phyloP scores from a whole-genome alignment of 2,888 invertebrate species.

The Leptodirus hochenwartii region DNA sequence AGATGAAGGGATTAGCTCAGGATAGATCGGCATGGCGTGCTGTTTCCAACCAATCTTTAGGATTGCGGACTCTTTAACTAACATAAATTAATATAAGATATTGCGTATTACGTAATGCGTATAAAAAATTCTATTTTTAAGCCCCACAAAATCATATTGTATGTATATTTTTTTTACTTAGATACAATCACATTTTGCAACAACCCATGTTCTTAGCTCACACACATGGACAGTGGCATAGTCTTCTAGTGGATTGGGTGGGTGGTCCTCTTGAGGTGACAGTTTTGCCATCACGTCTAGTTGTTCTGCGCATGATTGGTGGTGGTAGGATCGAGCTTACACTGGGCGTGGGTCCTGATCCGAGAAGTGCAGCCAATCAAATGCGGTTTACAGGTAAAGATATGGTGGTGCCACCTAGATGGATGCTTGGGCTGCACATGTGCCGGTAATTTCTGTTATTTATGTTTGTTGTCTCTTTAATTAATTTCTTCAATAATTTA shows the following conservation, averaged over 20 bases:
- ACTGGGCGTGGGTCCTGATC: slow-evolving; percentile 32
- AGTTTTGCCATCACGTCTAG: slow-evolving; percentile 31
- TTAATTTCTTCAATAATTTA: slow-evolving; percentile 3
- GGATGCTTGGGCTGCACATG: slow-evolving; percentile 29
- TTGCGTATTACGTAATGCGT: too few relatives aligned
- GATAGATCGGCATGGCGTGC: too few relatives aligned
- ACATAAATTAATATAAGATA: too few relatives aligned
- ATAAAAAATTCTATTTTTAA: too few relatives aligned
- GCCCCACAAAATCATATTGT: too few relatives aligned
- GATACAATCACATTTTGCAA: too few relatives aligned
- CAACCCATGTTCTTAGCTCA: slow-evolving; percentile 35
- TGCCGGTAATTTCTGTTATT: slow-evolving; percentile 21
- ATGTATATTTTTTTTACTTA: too few relatives aligned
- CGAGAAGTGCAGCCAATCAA: too few relatives aligned
- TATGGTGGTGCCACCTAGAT: slow-evolving; percentile 22
- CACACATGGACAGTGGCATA: slow-evolving; percentile 33
- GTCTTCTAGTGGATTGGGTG: slow-evolving; percentile 33
- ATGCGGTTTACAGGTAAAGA: too few relatives aligned
- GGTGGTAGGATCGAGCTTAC: slow-evolving; percentile 26
- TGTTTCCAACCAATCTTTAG: too few relatives aligned
- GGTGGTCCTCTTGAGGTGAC: slow-evolving; percentile 35
- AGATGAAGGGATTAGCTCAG: too few relatives aligned
- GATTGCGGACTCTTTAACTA: too few relatives aligned
- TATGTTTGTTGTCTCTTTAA: not conserved
- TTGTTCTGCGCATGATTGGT: slow-evolving; percentile 36